Conservation (phyloP, 2,888 invertebrate genomes). For the Scaptomyza cyrtandrae region DNA sequence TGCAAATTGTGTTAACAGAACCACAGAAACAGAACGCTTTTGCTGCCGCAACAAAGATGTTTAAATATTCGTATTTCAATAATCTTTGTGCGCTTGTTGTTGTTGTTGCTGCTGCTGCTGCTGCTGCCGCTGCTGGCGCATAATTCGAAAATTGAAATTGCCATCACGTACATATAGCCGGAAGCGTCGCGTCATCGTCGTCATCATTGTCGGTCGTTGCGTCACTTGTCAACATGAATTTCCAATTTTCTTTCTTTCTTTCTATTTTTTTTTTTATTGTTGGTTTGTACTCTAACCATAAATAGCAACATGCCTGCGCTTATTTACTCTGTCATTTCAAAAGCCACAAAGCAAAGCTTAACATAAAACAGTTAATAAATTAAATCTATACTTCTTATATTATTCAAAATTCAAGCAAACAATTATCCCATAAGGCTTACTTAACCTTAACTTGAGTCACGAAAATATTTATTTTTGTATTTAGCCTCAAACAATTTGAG, state of each 20-base stretch:
- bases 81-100: too few species aligned
- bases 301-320: background rate
- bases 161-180: slow-evolving; percentile 67
- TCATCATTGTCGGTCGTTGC: slow-evolving; percentile 32
- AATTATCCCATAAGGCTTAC: too few species aligned
- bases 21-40: slow-evolving; percentile 3
- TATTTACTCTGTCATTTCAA: background rate
- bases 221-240: slow-evolving; percentile 78
- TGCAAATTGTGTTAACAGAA: slow-evolving; percentile 41
- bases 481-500: slow-evolving; percentile 1
- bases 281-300: slow-evolving; percentile 40
- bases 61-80: slow-evolving; percentile 49
- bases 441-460: too few species aligned
- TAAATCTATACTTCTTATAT: too few species aligned
- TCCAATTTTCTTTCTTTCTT: slow-evolving; percentile 65
- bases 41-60: slow-evolving; percentile 34
- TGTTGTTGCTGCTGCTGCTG: slow-evolving; percentile 1
- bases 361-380: too few species aligned
- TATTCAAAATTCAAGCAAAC: too few species aligned
- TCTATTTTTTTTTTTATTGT: slow-evolving; percentile 15
- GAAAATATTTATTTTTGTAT: too few species aligned
- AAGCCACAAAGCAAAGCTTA: background rate
- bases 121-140: slow-evolving; percentile 30
- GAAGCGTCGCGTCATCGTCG: slow-evolving; percentile 39
- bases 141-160: slow-evolving; percentile 72